Evolutionary conservation across 2,113 vertebrate genomes (phyloP).

Genomic region (Geococcyx californianus): DNA sequence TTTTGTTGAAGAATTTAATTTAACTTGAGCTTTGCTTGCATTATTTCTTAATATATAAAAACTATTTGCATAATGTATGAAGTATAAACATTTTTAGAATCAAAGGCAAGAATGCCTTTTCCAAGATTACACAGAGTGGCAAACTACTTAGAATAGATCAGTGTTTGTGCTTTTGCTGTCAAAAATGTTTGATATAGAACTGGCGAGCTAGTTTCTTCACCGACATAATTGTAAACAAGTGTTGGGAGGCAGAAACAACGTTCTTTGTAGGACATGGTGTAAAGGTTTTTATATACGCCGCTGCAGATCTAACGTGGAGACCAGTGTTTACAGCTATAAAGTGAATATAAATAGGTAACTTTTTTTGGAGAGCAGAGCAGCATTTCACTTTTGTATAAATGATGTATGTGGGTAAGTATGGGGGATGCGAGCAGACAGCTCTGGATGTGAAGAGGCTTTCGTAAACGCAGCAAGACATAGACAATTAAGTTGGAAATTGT

Average conservation of each 20-base stretch:
- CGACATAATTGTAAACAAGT: conserved; percentile 54
- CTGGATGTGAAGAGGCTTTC: neutral
- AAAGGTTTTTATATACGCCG: neutral
- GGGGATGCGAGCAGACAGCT: neutral
- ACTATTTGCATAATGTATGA: conserved; percentile 81
- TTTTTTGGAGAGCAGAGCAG: neutral
- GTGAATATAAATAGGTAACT: neutral
- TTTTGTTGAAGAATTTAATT: conserved; percentile 80
- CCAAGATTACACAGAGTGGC: conserved; percentile 63
- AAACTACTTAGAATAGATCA: conserved; percentile 49
- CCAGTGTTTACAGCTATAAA: neutral
- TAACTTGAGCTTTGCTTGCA: conserved; percentile 77
- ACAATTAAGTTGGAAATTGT: neutral
- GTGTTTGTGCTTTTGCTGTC: conserved; percentile 68
- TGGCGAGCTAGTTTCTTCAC: conserved; percentile 49
- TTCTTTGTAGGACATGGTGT: conserved; percentile 6
- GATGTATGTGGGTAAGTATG: neutral
- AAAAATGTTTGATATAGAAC: conserved; percentile 61
- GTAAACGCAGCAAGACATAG: neutral
- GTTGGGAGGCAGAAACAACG: conserved; percentile 21
- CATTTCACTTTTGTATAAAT: neutral
- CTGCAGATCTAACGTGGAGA: neutral
- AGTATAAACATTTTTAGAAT: conserved; percentile 75
- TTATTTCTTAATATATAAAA: conserved; percentile 81
- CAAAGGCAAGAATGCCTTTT: conserved; percentile 71